Conservation (phyloP, 2,113 vertebrate species). For the Eubucco bourcierii region DNA sequence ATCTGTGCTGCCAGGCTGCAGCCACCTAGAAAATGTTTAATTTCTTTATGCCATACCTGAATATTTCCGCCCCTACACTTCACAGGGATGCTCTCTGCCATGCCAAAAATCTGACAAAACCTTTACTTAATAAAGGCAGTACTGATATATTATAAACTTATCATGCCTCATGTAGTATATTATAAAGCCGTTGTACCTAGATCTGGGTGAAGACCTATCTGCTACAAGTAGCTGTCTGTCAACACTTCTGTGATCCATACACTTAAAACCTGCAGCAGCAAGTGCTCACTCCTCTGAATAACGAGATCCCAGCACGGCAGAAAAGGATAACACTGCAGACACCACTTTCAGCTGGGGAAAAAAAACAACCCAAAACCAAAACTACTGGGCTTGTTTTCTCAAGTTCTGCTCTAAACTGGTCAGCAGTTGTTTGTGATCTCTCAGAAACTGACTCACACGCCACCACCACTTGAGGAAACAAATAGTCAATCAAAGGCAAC, state of each 20-base stretch:
- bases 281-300: not conserved
- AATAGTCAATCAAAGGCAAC: conserved; percentile 23
- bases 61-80: not conserved
- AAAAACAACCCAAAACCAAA: not conserved
- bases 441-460: not conserved
- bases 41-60: not conserved
- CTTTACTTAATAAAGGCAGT: not conserved
- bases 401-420: not conserved
- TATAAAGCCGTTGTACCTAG: not conserved
- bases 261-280: not conserved
- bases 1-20: not conserved
- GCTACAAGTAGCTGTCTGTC: not conserved
- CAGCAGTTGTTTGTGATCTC: not conserved
- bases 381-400: not conserved
- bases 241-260: not conserved
- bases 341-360: not conserved
- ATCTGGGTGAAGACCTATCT: not conserved
- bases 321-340: not conserved
- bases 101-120: not conserved
- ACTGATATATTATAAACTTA: not conserved
- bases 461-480: not conserved
- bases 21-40: not conserved
- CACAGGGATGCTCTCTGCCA: not conserved
- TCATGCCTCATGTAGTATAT: not conserved
- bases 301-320: not conserved